Evolutionary conservation across 2,113 vertebrate species (phyloP).

Genomic region (Colius striatus): DNA sequence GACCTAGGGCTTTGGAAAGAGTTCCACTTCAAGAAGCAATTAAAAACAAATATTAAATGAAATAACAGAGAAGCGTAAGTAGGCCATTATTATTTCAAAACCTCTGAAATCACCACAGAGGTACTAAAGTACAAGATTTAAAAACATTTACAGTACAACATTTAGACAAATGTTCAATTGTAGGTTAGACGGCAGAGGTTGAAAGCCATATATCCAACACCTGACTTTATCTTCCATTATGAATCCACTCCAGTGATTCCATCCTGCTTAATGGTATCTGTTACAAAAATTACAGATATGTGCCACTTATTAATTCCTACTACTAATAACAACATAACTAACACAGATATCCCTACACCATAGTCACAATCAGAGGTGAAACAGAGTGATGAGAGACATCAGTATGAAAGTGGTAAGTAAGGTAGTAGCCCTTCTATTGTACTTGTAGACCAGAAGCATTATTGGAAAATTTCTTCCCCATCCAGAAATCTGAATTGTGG

Average conservation of each 20-base stretch:
- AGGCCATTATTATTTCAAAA: background rate
- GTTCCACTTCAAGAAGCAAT: background rate
- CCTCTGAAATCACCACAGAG: background rate
- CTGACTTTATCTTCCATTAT: background rate
- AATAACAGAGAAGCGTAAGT: background rate
- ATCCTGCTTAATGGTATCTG: background rate
- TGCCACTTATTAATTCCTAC: background rate
- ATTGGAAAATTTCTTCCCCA: background rate
- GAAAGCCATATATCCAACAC: background rate
- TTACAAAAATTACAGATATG: background rate
- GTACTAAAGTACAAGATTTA: background rate
- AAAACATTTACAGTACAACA: background rate
- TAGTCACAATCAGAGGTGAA: background rate
- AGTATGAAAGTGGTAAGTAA: background rate
- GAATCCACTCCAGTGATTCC: background rate
- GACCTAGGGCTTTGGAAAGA: background rate
- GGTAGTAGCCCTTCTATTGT: background rate
- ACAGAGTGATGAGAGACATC: background rate
- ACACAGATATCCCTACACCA: background rate
- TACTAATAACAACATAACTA: background rate
- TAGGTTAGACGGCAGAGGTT: background rate
- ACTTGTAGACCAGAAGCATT: background rate
- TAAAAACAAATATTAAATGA: background rate
- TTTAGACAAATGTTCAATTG: background rate
- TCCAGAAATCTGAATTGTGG: background rate